Conservation (phyloP, 1,140 invertebrate species). For the Eumaeus atala region DNA sequence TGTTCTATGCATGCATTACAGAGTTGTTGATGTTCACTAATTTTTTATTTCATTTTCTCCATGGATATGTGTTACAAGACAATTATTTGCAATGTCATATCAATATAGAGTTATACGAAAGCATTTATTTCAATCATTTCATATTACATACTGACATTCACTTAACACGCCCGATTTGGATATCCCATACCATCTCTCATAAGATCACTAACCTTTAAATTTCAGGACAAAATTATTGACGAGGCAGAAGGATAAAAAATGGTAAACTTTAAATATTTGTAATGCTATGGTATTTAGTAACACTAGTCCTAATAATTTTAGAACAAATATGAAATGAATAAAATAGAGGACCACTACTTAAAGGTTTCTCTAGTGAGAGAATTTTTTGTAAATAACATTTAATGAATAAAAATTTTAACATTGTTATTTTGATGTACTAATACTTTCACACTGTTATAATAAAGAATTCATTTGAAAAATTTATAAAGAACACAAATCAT, state of each 20-base stretch:
- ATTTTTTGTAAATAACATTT: too few species aligned
- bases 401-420: too few species aligned
- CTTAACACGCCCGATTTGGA: constrained; percentile 19
- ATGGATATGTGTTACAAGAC: constrained; percentile 3
- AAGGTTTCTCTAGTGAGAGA: background rate
- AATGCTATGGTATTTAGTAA: constrained; percentile 42
- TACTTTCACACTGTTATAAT: too few species aligned
- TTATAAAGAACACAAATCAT: too few species aligned
- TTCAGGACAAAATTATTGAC: constrained; percentile 90
- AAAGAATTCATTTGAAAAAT: too few species aligned
- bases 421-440: too few species aligned
- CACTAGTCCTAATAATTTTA: background rate
- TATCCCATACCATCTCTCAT: constrained; percentile 47
- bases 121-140: constrained; percentile 21
- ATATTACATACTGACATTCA: constrained; percentile 9
- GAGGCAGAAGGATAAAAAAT: constrained; percentile 87
- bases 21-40: background rate
- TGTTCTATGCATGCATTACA: constrained; percentile 4
- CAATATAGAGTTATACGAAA: constrained; percentile 10
- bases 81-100: constrained; percentile 4
- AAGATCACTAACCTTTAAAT: constrained; percentile 69
- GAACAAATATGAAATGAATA: background rate
- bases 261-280: constrained; percentile 74
- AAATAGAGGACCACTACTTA: background rate
- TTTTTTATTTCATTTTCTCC: constrained; percentile 21